Evolutionary conservation across 1,140 invertebrate genomes (phyloP), one percentile per base, ranked within the genome.

Genomic region (Drosophila repleta): DNA sequence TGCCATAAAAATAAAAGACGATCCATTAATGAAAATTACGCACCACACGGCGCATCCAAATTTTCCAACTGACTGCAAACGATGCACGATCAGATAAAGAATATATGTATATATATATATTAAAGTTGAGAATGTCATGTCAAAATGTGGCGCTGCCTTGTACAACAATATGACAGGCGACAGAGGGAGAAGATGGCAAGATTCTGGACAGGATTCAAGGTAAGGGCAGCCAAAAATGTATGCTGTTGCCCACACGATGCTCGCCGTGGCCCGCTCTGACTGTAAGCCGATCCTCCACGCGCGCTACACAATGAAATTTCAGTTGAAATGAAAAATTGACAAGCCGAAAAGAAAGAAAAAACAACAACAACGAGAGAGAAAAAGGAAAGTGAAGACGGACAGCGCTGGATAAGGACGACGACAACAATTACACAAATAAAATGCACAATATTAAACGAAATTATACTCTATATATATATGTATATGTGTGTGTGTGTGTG

Each of bases 381-480:
- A 80, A 85, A 67, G 74, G 82, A 85, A 85, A 84, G 81, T 84
- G 81, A 77, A 41, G 63, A 52, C 56, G 29, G 26, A 66, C 66
- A 64, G 62, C 64, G 61, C 52, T 71, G 68, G 56, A 70, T 45
- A 78, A 77, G 43, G 63, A 65, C 66, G 51, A 65, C 43, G 70
- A 74, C 43, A 67, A 88, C 83, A 88, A 88, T 88, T 88, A 88
- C 83, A 88, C 79, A 88, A 88, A 84, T 82, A 79, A 88, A 88
- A 83, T 88, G 83, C 67, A 88, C 83, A 88, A 88, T 88, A 88
- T 88, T 88, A 83, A 88, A 88, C 72, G 79, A 88, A 87, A 87
- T 88, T 88, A 87, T 88, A 76, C 83, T 79, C 72, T 53, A 55
- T 15, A 68, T 52, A 52, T 39, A 56, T 15, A 11, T 51, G 10